phyloP scores from a whole-genome alignment of 2,797 vertebrate species.

The Zonotrichia albicollis region DNA sequence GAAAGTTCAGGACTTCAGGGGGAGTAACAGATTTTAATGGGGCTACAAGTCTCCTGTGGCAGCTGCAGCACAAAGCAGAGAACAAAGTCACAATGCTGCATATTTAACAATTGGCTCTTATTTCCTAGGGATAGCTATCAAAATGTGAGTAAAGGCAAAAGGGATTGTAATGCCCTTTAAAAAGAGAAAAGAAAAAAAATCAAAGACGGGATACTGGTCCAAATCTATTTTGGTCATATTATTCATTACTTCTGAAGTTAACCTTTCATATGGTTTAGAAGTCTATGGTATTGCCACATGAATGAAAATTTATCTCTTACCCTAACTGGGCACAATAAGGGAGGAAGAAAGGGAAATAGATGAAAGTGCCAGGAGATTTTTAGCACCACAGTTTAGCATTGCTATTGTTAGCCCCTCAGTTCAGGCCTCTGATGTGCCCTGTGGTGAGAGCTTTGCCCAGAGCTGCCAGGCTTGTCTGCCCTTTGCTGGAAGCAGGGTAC shows the following conservation, averaged over 20 bases:
- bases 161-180: background rate
- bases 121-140: constrained; percentile 24
- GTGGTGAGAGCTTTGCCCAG: background rate
- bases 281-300: background rate
- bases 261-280: constrained; percentile 15
- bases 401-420: background rate
- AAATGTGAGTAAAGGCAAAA: constrained; percentile 28
- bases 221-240: constrained; percentile 27
- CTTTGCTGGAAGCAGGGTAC: background rate
- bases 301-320: background rate
- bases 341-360: background rate
- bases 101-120: constrained; percentile 29
- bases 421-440: background rate
- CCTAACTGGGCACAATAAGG: background rate
- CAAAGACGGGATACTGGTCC: background rate
- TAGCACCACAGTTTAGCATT: background rate
- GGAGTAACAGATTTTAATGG: constrained; percentile 1
- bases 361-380: background rate
- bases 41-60: constrained; percentile 12
- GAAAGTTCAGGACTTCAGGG: constrained; percentile 27
- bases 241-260: constrained; percentile 33
- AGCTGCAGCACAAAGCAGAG: constrained; percentile 37
- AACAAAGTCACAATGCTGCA: constrained; percentile 18
- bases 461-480: background rate
- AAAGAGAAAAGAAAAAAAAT: background rate